These are phyloP conservation scores for Amorpha juglandis DNA, from an alignment of 2,888 invertebrate species.

Conservation along the genomic window DNA sequence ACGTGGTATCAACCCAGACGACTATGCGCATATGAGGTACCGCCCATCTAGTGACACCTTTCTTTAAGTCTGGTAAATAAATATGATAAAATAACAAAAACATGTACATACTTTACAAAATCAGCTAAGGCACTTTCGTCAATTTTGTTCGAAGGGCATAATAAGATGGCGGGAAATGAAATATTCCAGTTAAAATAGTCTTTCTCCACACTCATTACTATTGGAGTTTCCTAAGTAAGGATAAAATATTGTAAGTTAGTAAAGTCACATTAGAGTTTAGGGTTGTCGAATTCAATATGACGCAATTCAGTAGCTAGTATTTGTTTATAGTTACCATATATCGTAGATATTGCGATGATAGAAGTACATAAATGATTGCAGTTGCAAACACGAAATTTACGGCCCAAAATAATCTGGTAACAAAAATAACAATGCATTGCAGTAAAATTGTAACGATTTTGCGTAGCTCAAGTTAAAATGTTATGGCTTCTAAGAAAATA, in stretches of 20 bases:
- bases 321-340: conserved; percentile 58
- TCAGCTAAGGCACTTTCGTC: conserved; percentile 63
- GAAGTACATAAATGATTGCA: conserved; percentile 53
- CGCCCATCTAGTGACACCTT: no score
- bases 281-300: background rate
- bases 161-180: conserved; percentile 86
- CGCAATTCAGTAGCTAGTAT: background rate
- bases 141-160: conserved; percentile 86
- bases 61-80: no score
- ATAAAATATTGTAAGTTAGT: background rate
- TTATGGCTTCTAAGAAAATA: no score
- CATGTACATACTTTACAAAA: conserved; percentile 56
- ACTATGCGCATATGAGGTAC: no score
- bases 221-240: conserved; percentile 83
- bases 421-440: conserved; percentile 3
- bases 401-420: conserved; percentile 70
- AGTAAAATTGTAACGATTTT: no score
- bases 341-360: conserved; percentile 61
- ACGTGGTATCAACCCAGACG: no score
- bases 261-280: no score
- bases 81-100: background rate
- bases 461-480: no score
- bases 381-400: conserved; percentile 53
- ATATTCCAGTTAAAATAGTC: conserved; percentile 89
- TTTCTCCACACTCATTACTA: conserved; percentile 88